These are phyloP conservation scores for Panurus biarmicus DNA, from an alignment of 2,113 vertebrate species.

Conservation along the genomic window DNA sequence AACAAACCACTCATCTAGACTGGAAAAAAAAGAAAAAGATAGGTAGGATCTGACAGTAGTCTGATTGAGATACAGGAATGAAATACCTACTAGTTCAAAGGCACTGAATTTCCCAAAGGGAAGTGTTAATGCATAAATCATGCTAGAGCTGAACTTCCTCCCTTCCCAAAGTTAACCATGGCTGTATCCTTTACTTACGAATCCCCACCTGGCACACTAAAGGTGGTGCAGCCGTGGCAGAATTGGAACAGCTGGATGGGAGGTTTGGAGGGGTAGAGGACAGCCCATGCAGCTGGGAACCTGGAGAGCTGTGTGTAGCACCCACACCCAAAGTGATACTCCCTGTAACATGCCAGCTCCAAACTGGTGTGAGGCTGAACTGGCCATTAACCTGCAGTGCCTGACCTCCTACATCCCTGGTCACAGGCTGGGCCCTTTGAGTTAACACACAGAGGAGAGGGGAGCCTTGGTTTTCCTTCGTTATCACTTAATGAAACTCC, in stretches of 20 bases:
- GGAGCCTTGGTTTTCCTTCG: background rate
- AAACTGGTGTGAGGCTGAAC: no score
- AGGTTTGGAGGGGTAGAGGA: background rate
- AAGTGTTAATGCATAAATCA: background rate
- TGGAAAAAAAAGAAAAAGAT: background rate
- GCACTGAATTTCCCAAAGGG: background rate
- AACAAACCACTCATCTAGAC: background rate
- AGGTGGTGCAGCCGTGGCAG: background rate
- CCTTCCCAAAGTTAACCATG: background rate
- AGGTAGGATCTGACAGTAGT: background rate
- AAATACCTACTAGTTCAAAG: background rate
- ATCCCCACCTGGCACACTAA: background rate
- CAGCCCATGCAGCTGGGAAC: rapidly evolving
- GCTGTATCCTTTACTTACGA: background rate
- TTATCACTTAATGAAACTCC: conserved; percentile 56
- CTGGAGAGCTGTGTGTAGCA: background rate
- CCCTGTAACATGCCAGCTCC: background rate
- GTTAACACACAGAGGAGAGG: background rate
- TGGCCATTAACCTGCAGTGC: background rate
- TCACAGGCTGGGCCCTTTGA: conserved; percentile 55
- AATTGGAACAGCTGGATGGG: background rate
- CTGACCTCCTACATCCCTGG: background rate
- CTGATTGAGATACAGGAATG: background rate
- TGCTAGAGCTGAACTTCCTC: background rate
- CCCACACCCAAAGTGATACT: background rate